Base-by-base conservation (phyloP, 2,888 invertebrate species). In the Camptogramma bilineatum region DNA sequence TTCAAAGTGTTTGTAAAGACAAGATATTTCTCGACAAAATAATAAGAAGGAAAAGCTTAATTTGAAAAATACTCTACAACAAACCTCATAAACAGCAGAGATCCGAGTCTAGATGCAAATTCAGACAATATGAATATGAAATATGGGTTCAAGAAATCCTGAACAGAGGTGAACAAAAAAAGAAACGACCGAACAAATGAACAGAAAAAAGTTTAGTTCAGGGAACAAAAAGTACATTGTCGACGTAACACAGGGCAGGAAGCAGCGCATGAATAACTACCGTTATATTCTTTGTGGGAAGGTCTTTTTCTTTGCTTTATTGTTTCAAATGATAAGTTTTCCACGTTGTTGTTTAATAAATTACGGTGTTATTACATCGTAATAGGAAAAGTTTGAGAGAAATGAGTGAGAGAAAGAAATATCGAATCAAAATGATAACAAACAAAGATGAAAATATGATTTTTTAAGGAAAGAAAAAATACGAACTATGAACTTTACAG, bases 141-240 rank as follows among this genome's bases (percentile, higher is more conserved):
- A 93, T 92, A 93, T 90, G 92, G 90, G 90, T 85, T 85, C 87
- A 88, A 91, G 92, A 91, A 88, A 93, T 92, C 92, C 92, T 91
- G 91, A 68, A 62, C 67, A 69, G 66, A 79, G 79, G 76, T 77
- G 82, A 82, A 83, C 84, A 85, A 85, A 86, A 85, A 84, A 81
- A 80, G 77, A 82, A 84, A 87, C 83, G 54, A 58, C 57, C 31
- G 66, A 80, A 88, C 88, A 91, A 91, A 90, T 90, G 90, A 91
- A 90, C 85, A 87, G 90, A 90, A 87, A 39, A 89, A 91, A 88
- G 84, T 90, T 86, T 79, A 78, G 64, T 61, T 61, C 60, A 61
- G 48, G 42, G 44, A 44, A 44, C 81, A 83, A 80, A 81, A 85
- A 88, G 78, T 76, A 86, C 86, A 88, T 85, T 82, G 85, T 79